Base-by-base conservation (phyloP, 2,113 vertebrate species). In the Lucifuga dentata region DNA sequence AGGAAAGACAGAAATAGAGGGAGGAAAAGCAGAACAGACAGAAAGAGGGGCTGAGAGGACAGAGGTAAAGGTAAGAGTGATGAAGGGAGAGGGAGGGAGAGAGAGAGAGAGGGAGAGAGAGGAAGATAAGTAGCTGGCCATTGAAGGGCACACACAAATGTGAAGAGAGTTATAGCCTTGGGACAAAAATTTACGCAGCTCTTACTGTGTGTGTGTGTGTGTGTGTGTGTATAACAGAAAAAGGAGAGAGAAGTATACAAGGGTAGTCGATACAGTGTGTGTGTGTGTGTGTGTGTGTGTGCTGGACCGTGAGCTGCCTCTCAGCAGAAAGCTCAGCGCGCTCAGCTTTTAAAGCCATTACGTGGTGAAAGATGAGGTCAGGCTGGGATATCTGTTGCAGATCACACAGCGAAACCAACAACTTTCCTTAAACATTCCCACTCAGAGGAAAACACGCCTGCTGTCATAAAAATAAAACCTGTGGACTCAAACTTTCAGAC, bases 1-100 rank as follows among this genome's bases (percentile, higher is more conserved):
- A 75, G 83, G 73, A 80, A 76, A 67, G 70, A 79, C 69, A 79
- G 80, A 88, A 80, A 88, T 78, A 81, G 80, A 72, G 63, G 41
- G 29, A 39, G 62, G 39, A 33, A 29, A 40, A 41, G 35, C 26
- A 69, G 61, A 43, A 70, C 33, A 43, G 64, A 43, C 4, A 35
- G 46, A 33, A 24, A 19, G 43, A 21, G 51, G 15, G 21, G 29
- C 8, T 20, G 24, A 35, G 58, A 43, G 53, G 32, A 38, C 0
- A 12, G 52, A 13, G 23, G 38, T 44, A 49, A 49, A 38, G 40
- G 15, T 35, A 35, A 12, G 21, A 58, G 38, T 2, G 57, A 35
- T n/a, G 32, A 17, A 64, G 41, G 40, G 40, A 21, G 59, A 29
- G 57, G 11, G 16, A 50, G 35, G 23, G 43, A 16, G 41, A 56